phyloP scores from a whole-genome alignment of 2,113 vertebrate genomes.

The Euleptes europaea region DNA sequence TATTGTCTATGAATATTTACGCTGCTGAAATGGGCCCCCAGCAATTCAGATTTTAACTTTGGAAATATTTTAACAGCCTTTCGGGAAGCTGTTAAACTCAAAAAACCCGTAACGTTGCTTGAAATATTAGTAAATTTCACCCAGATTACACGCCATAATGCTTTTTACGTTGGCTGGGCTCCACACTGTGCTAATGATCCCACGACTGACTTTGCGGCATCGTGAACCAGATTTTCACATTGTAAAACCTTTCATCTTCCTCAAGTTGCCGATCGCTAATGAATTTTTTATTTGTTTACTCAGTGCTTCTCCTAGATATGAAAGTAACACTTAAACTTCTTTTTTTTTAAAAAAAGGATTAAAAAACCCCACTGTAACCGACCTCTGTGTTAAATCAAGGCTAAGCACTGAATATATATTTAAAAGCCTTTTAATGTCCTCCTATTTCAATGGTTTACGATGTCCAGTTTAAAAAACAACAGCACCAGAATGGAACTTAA shows the following conservation, averaged over 20 bases:
- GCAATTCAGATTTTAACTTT: slow-evolving; percentile 40
- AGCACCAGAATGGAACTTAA: slow-evolving; percentile 12
- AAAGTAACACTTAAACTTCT: slow-evolving; percentile 74
- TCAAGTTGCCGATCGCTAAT: slow-evolving; percentile 74
- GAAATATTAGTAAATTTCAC: slow-evolving; percentile 67
- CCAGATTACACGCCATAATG: slow-evolving; percentile 51
- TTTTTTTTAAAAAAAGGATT: no score
- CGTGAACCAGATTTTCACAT: slow-evolving; percentile 52
- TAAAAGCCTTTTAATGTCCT: slow-evolving; percentile 36
- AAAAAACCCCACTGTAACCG: background rate
- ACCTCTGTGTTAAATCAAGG: slow-evolving; percentile 56
- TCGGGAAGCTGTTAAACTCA: slow-evolving; percentile 58
- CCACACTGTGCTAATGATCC: slow-evolving; percentile 73
- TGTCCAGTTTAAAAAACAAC: slow-evolving; percentile 21
- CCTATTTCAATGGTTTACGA: background rate
- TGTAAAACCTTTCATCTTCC: slow-evolving; percentile 75
- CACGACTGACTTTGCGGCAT: slow-evolving; percentile 62
- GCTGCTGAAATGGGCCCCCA: slow-evolving; percentile 30
- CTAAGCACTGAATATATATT: slow-evolving; percentile 29
- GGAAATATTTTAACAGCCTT: slow-evolving; percentile 46
- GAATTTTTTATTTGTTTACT: slow-evolving; percentile 85
- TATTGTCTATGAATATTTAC: slow-evolving; percentile 21
- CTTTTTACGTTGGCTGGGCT: slow-evolving; percentile 35
- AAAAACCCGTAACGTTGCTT: slow-evolving; percentile 51
- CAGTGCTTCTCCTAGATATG: slow-evolving; percentile 68